These are phyloP conservation scores for Aythya fuligula DNA, from an alignment of 2,797 vertebrate species.

Conservation along the genomic window DNA sequence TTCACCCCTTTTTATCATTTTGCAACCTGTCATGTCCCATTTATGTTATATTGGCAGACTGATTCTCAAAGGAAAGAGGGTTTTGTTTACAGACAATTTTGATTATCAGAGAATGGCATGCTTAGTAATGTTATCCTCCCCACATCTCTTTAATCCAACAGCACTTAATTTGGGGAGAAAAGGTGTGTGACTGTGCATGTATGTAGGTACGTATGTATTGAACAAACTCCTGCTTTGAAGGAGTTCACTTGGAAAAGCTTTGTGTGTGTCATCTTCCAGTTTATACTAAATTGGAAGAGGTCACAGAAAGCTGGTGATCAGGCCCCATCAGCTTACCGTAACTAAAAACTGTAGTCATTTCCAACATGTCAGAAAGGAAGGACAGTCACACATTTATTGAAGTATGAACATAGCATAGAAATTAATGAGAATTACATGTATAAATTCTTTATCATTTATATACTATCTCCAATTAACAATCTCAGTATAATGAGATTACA, in stretches of 20 bases:
- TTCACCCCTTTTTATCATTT: conserved; percentile 68
- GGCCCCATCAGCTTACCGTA: neutral
- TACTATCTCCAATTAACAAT: too few relatives aligned
- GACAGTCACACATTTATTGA: neutral
- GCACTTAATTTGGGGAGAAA: neutral
- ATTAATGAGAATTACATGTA: neutral
- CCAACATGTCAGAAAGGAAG: neutral
- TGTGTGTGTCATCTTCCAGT: neutral
- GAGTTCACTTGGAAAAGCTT: neutral
- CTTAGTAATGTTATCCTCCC: conserved; percentile 49
- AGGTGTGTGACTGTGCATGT: neutral
- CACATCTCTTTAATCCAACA: conserved; percentile 8
- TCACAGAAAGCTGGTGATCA: neutral
- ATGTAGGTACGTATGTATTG: neutral
- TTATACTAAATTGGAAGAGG: neutral
- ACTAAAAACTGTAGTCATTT: neutral
- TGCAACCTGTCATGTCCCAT: conserved; percentile 67
- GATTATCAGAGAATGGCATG: conserved; percentile 39
- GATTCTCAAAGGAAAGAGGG: conserved; percentile 65
- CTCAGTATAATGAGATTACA: too few relatives aligned
- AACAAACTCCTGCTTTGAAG: neutral
- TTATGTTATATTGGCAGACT: conserved; percentile 59
- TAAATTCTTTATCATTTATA: neutral
- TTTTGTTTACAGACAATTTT: conserved; percentile 65
- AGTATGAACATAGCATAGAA: neutral